Conservation (phyloP, 2,888 invertebrate genomes). For the Amphipoea lucens region DNA sequence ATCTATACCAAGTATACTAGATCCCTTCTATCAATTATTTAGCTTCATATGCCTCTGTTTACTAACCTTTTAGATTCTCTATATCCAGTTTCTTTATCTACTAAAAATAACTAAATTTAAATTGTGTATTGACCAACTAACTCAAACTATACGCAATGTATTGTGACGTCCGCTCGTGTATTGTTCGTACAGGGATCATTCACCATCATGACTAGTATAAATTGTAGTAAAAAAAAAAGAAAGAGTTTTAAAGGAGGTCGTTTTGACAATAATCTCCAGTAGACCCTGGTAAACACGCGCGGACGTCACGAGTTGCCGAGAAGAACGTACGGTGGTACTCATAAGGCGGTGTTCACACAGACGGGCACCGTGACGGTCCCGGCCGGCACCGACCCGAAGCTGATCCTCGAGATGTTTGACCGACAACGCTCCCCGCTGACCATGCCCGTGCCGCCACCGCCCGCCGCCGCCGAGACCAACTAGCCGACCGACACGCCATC, state of each 20-base stretch:
- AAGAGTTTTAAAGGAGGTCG: conserved; percentile 34
- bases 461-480: conserved; percentile 74
- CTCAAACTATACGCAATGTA: conserved; percentile 76
- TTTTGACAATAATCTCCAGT: conserved; percentile 59
- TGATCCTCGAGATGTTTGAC: conserved; percentile 90
- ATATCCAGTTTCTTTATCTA: conserved; percentile 37
- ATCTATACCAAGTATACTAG: conserved; percentile 48
- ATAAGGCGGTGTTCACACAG: conserved; percentile 81
- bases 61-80: conserved; percentile 47
- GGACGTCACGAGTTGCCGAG: conserved; percentile 85
- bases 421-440: conserved; percentile 85
- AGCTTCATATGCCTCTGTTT: conserved; percentile 62
- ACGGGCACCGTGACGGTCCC: conserved; percentile 90
- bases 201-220: conserved; percentile 56
- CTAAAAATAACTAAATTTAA: conserved; percentile 57
- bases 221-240: conserved; percentile 29
- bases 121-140: conserved; percentile 67
- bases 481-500: conserved; percentile 39
- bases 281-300: conserved; percentile 76
- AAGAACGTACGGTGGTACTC: conserved; percentile 89
- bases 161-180: conserved; percentile 89
- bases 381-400: conserved; percentile 89
- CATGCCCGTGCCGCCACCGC: conserved; percentile 82
- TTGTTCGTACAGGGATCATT: conserved; percentile 72
- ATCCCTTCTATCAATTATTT: conserved; percentile 53